Conservation (phyloP, 2,888 invertebrate species). For the Mamestra brassicae region DNA sequence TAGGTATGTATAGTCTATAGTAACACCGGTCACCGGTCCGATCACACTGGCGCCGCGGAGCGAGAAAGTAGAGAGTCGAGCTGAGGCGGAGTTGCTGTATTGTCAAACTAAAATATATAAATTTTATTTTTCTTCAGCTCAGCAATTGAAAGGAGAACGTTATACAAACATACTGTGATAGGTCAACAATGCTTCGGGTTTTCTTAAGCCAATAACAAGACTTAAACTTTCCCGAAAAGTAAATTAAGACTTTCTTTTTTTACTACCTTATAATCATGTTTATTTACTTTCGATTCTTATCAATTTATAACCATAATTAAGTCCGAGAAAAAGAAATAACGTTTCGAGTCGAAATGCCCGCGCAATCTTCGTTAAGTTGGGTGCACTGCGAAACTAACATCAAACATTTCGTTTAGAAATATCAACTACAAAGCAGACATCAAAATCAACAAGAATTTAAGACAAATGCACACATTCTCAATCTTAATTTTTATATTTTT, state of each 20-base stretch:
- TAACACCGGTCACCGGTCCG: conserved; percentile 68
- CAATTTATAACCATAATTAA: not conserved
- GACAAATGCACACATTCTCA: too few species aligned
- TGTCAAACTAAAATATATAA: conserved; percentile 45
- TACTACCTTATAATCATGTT: not conserved
- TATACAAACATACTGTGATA: not conserved
- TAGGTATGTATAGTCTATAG: conserved; percentile 68
- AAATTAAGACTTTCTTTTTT: conserved; percentile 1
- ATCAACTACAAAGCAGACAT: not conserved
- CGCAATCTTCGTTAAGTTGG: conserved; percentile 42
- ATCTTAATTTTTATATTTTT: too few species aligned
- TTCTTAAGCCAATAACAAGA: not conserved
- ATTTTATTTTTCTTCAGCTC: conserved; percentile 1
- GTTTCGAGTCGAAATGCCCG: conserved; percentile 36
- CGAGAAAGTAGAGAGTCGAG: conserved; percentile 59
- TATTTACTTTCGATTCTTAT: not conserved
- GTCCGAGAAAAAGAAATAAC: not conserved
- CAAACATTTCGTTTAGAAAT: conserved; percentile 47
- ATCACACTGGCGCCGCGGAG: conserved; percentile 70
- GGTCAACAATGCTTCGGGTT: not conserved
- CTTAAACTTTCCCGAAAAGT: not conserved
- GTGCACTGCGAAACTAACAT: conserved; percentile 7
- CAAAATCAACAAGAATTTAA: too few species aligned
- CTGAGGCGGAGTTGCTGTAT: conserved; percentile 28
- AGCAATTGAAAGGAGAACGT: conserved; percentile 1